These are phyloP conservation scores for Argopecten irradians DNA, from an alignment of 1,140 invertebrate genomes.

Conservation along the genomic window DNA sequence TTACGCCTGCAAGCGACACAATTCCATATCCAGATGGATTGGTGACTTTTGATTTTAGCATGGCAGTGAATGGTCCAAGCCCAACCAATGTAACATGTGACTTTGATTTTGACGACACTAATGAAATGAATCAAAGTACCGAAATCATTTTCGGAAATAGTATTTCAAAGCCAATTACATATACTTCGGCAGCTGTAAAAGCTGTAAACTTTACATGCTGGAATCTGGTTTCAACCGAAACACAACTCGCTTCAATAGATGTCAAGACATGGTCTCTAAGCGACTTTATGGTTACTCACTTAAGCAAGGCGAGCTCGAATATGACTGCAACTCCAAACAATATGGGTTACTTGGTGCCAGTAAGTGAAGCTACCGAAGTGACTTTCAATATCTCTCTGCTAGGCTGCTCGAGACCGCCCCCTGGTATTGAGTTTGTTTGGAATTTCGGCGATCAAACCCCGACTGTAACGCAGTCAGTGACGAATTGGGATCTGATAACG, in stretches of 20 bases:
- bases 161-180: slow-evolving; percentile 25
- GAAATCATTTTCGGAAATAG: slow-evolving; percentile 27
- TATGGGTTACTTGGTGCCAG: not conserved
- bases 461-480: not conserved
- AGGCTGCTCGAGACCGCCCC: slow-evolving; percentile 31
- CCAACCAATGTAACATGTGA: slow-evolving; percentile 41
- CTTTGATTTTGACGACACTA: slow-evolving; percentile 36
- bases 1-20: slow-evolving; percentile 24
- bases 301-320: slow-evolving; percentile 28
- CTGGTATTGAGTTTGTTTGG: slow-evolving; percentile 40
- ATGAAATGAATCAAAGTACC: slow-evolving; percentile 25
- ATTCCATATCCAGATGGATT: slow-evolving; percentile 45
- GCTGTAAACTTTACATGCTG: slow-evolving; percentile 33
- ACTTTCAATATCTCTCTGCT: slow-evolving; percentile 35
- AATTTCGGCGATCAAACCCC: slow-evolving; percentile 41
- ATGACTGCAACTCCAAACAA: slow-evolving; percentile 30
- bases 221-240: slow-evolving; percentile 36
- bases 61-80: slow-evolving; percentile 10
- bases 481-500: not conserved
- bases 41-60: slow-evolving; percentile 32
- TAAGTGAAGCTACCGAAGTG: slow-evolving; percentile 23
- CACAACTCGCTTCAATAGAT: slow-evolving; percentile 20
- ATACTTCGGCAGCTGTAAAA: slow-evolving; percentile 15
- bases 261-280: slow-evolving; percentile 24
- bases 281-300: slow-evolving; percentile 22